Evolutionary conservation across 2,797 vertebrate species (phyloP), one percentile per base, ranked within the genome.

Genomic region (Thripadectes ignobilis): DNA sequence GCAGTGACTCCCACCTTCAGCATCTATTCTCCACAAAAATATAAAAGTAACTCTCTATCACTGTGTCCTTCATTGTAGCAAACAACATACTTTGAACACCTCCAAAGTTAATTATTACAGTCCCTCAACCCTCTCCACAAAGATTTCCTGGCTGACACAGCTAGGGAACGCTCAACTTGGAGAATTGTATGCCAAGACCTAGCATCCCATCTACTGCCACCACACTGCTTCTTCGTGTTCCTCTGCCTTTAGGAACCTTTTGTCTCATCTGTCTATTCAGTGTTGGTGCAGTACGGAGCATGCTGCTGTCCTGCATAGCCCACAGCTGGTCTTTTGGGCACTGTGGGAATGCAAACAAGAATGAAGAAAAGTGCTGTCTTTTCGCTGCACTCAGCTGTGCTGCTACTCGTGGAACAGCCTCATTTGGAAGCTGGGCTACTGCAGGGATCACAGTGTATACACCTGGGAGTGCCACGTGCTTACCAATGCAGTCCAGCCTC

Each of bases 381-480:
- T 18, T 16, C 74, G 22, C 62, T 30, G 71, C 10, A 0, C 36
- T 23, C 6, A 27, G 32, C 66, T 80, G 59, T 73, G 68, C 61
- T 39, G 48, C 58, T 73, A 54, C 43, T 59, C 4, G 0, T 20
- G 20, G 36, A 59, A 38, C 1, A 68, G 51, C 72, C 39, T 23
- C 8, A 1, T 14, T 36, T 27, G 65, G 46, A 81, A 81, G 46
- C 45, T 2, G 1, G 6, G 32, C 34, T 27, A 14, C 36, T 41
- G 17, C 72, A 45, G 12, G 3, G 66, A 34, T 81, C 58, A 38
- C 4, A 0, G 21, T 2, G 41, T 0, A 5, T 3, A 9, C 38
- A 38, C 32, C 66, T n/a, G 20, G 54, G 75, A 32, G 49, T 7
- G 8, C 66, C 43, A 4, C 0, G 12, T 20, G 69, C 52, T 68